A percentile compares a stretch with the other conserved stretches of the same genome.
phyloP scores from a whole-genome alignment of 2,113 vertebrate genomes.

The Callospermophilus lateralis region DNA sequence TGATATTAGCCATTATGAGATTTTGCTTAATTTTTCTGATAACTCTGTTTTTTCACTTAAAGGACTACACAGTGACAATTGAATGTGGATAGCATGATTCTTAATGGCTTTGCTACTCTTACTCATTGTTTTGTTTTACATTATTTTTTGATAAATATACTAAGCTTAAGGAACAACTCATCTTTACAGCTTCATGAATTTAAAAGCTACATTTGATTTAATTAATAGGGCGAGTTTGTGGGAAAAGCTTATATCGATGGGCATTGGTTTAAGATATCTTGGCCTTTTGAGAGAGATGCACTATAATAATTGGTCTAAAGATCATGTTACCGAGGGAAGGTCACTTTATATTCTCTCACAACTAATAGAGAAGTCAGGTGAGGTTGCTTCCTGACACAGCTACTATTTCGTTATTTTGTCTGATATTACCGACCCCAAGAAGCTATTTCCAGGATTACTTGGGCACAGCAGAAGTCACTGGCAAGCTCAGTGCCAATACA shows the following conservation, averaged over 20 bases:
- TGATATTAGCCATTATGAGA: not conserved
- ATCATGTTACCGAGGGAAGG: conserved; percentile 77
- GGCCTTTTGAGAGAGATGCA: conserved; percentile 80
- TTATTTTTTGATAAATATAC: conserved; percentile 83
- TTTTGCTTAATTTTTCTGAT: not conserved
- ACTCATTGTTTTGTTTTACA: not conserved
- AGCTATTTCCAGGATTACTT: conserved; percentile 69
- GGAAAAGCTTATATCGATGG: conserved; percentile 90
- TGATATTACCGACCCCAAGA: conserved; percentile 28
- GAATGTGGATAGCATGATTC: conserved; percentile 48
- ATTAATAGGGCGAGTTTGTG: conserved; percentile 89
- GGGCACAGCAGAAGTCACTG: not conserved
- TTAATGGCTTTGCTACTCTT: conserved; percentile 75
- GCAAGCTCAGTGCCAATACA: not conserved
- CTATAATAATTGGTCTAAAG: conserved; percentile 84
- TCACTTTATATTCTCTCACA: conserved; percentile 84
- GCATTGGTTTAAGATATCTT: conserved; percentile 83
- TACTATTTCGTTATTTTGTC: conserved; percentile 75
- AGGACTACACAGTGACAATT: not conserved
- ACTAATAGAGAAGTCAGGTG: conserved; percentile 79
- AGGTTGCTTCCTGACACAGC: conserved; percentile 71
- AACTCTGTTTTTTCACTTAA: conserved; percentile 30
- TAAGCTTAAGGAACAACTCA: conserved; percentile 84
- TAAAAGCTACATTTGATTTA: conserved; percentile 87
- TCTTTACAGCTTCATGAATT: conserved; percentile 85